phyloP scores from a whole-genome alignment of 2,888 invertebrate genomes.

The Gortyna flavago region DNA sequence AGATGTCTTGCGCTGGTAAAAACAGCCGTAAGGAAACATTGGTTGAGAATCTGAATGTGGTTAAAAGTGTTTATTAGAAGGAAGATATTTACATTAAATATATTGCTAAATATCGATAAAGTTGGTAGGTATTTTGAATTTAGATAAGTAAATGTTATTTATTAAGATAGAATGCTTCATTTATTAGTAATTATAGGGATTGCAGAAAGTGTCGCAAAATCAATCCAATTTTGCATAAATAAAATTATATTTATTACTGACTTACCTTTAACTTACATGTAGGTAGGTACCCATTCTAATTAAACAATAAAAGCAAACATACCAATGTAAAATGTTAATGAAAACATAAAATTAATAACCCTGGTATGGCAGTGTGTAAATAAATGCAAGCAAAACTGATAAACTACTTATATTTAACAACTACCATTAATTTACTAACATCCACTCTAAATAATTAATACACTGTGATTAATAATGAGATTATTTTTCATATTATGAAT shows the following conservation, averaged over 20 bases:
- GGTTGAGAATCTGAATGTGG: neutral
- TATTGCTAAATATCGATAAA: neutral
- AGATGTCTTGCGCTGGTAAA: neutral
- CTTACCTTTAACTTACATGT: slow-evolving; percentile 42
- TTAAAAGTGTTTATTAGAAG: neutral
- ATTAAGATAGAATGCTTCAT: neutral
- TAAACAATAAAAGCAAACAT: slow-evolving; percentile 15
- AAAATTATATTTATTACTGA: neutral
- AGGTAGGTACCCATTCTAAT: neutral
- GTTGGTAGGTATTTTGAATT: neutral
- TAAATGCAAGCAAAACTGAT: slow-evolving; percentile 22
- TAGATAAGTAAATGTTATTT: neutral
- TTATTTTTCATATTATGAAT: neutral
- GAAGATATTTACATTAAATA: neutral
- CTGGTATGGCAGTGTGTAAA: neutral
- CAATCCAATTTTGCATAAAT: neutral
- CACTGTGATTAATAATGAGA: slow-evolving; percentile 22
- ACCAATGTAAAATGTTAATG: slow-evolving; percentile 21
- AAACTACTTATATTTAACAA: slow-evolving; percentile 4
- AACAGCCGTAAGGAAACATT: neutral
- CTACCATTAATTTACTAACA: neutral
- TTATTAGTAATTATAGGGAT: neutral
- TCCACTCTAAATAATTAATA: slow-evolving; percentile 23
- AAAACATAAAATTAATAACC: slow-evolving; percentile 23
- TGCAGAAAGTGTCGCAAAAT: neutral